Evolutionary conservation across 1,140 invertebrate species (phyloP), one percentile per base, ranked within the genome.

Genomic region (Pararge aegeria): DNA sequence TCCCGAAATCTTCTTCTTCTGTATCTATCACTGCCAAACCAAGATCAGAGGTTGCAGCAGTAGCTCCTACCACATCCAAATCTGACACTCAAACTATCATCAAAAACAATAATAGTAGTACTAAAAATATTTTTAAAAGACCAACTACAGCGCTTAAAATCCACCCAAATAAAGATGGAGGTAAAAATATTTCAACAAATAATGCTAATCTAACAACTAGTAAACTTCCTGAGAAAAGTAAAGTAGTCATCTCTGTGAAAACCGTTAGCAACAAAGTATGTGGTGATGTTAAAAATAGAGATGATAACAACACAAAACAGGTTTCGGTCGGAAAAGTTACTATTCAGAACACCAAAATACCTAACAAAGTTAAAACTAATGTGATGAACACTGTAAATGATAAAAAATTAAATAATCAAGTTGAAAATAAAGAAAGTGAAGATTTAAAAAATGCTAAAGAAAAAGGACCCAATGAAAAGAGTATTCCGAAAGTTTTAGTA

Each of bases 91-190:
- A 37, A 12, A 37, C 38, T 16, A 18, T 42, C 13, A 2, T 15
- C 6, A 55, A 21, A 15, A 20, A 13, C 15, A 21, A 24, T 15
- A 50, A 54, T 6, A 53, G 40, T 13, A 38, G 40, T 52, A 51
- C 19, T 9, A 16, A 21, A 1, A 65, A 57, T 30, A 2, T 34
- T 30, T 61, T 67, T 0, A 78, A 74, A 58, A 69, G 71, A 58
- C 69, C 73, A 16, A 29, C 58, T 2, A 61, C 74, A 12, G 57
- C 44, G 16, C 63, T 70, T 6, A 42, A 5, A 53, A 21, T 19
- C 13, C 38, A 16, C 18, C 15, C 15, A 42, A 42, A 42, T 0
- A 60, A 53, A 16, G 29, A 42, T 44, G 34, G 30, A 6, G 27
- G 15, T 1, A 60, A 60, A 53, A 60, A 15, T 18, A 1, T 7